A percentile compares a stretch with the other conserved stretches of the same genome.
phyloP scores from a whole-genome alignment of 2,113 vertebrate genomes.

The Elachura formosa region DNA sequence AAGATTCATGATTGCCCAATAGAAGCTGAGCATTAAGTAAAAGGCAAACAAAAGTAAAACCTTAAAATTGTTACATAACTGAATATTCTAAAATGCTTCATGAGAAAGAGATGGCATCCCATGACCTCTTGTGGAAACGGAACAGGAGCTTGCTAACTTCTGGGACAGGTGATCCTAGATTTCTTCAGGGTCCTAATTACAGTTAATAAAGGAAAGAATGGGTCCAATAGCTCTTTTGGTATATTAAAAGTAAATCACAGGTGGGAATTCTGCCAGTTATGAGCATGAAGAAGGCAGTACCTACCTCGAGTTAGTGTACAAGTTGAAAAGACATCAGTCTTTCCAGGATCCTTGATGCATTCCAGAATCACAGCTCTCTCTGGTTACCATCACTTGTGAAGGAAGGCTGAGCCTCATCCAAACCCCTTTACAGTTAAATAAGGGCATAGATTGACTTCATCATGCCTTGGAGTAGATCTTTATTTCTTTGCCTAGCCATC shows the following conservation, averaged over 20 bases:
- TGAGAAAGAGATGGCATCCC: neutral
- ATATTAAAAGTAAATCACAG: neutral
- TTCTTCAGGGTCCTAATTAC: neutral
- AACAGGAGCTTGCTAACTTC: neutral
- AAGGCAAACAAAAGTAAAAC: neutral
- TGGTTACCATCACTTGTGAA: neutral
- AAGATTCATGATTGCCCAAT: neutral
- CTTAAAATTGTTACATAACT: neutral
- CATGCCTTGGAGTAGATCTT: neutral
- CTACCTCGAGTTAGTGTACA: neutral
- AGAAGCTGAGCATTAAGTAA: neutral
- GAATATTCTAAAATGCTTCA: neutral
- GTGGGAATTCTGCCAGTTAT: neutral
- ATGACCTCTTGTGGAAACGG: neutral
- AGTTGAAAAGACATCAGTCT: neutral
- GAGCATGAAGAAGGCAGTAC: neutral
- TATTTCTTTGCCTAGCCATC: neutral
- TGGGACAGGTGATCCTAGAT: neutral
- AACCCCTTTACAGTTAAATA: neutral
- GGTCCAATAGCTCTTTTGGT: neutral
- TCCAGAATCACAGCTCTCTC: neutral
- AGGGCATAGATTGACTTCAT: neutral
- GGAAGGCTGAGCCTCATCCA: neutral
- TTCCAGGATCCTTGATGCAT: neutral
- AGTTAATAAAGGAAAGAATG: neutral